phyloP scores from a whole-genome alignment of 2,888 invertebrate species.

The Schizaphis graminum region DNA sequence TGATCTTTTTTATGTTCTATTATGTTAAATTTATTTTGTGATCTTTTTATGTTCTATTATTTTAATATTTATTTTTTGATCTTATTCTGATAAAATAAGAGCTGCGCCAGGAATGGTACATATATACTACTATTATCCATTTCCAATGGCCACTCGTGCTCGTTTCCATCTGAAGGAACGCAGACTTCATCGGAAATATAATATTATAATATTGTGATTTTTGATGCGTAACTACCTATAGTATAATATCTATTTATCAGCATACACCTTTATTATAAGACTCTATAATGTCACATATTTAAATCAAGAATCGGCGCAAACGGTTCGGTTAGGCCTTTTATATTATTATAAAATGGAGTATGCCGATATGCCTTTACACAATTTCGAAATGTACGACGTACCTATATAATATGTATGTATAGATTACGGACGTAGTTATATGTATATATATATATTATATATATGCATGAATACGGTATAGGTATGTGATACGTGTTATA shows the following conservation, averaged over 20 bases:
- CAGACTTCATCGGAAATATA: not conserved
- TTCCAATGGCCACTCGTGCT: not conserved
- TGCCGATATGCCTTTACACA: not conserved
- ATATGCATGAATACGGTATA: not conserved
- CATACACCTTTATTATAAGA: not conserved
- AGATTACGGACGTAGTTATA: not conserved
- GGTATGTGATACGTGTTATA: not conserved
- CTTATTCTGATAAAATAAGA: too few species aligned
- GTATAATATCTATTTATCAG: not conserved
- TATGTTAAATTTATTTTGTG: too few species aligned
- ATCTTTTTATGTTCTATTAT: too few species aligned
- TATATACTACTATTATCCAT: too few species aligned
- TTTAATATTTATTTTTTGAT: too few species aligned
- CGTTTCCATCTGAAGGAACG: not conserved
- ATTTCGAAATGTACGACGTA: not conserved
- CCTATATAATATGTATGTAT: not conserved
- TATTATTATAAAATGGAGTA: not conserved
- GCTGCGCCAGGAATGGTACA: too few species aligned
- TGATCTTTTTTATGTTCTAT: too few species aligned
- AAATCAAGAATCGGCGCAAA: not conserved
- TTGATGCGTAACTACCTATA: not conserved
- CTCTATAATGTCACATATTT: not conserved
- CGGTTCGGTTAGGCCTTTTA: not conserved
- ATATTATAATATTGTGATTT: not conserved
- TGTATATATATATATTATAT: not conserved